Base-by-base conservation (phyloP, 2,113 vertebrate genomes). In the Hippopotamus amphibius region DNA sequence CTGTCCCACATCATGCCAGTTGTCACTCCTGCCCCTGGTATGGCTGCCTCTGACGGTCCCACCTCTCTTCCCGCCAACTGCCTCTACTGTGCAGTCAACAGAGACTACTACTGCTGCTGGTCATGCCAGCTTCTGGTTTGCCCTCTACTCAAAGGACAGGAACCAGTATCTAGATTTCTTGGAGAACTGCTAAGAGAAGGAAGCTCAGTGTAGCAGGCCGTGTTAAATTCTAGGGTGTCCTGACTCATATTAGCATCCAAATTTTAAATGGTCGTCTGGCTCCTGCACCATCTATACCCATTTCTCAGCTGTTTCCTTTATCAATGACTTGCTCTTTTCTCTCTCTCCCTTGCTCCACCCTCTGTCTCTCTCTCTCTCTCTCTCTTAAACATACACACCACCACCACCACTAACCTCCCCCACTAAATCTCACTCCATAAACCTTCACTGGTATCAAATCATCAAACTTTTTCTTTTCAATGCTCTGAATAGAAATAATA, bases 171-270 rank as follows among this genome's bases (percentile, higher is more conserved):
- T 90, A 72, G 15, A 76, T 33, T 89, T 96, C 88, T 24, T 55
- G 30, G 15, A 43, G 50, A 81, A 85, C 0, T 66, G 65, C 79
- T 80, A 81, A 68, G 55, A 93, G 53, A 53, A 96, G 16, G 65
- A 97, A 97, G 22, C 43, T 88, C n/a, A 57, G 46, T 61, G 71
- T 69, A 92, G 33, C 9, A 30, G 66, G 57, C 9, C 59, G n/a
- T 6, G n/a, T 57, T 92, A 90, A 61, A 80, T 77, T 87, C 48
- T 66, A 79, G 13, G 69, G 21, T 80, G 59, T 92, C 80, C 65
- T 87, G 76, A 30, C 16, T 90, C 46, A 15, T 28, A 41, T 53
- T 26, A 88, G 55, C 21, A 46, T 85, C 61, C 66, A 13, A 74
- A 68, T 81, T 95, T 72, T 53, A 87, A 90, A 89, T 63, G 81